A percentile compares a stretch with the other conserved stretches of the same genome.
phyloP scores from a whole-genome alignment of 2,797 vertebrate species.

The Botia kubotai region DNA sequence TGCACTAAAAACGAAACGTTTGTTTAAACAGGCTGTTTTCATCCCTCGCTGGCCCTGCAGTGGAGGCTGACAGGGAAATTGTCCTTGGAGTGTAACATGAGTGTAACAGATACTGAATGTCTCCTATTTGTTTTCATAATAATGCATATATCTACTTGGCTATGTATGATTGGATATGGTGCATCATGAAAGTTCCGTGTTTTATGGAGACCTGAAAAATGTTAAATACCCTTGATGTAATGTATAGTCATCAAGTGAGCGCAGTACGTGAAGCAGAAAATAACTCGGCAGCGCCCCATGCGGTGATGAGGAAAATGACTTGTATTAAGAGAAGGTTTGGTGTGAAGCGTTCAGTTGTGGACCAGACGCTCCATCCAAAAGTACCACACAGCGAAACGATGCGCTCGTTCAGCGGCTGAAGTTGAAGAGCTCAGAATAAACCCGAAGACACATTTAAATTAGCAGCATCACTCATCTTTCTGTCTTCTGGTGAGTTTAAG shows the following conservation, averaged over 20 bases:
- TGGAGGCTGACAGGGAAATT: background rate
- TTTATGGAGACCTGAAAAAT: background rate
- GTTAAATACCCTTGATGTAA: no score
- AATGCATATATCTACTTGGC: no score
- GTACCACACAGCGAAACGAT: background rate
- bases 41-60: background rate
- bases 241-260: no score
- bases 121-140: background rate
- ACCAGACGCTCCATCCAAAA: background rate
- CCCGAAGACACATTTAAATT: background rate
- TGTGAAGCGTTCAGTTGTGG: background rate
- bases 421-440: background rate
- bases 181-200: background rate
- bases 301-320: background rate
- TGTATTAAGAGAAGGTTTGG: background rate
- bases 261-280: background rate
- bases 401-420: background rate
- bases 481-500: slow-evolving; percentile 8
- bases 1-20: background rate
- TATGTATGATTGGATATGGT: background rate
- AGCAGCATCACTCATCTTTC: background rate
- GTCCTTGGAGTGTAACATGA: background rate
- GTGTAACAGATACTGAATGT: background rate
- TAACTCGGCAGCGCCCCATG: background rate
- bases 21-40: background rate